Evolutionary conservation across 1,140 invertebrate genomes (phyloP), one percentile per base, ranked within the genome.

Genomic region (Plutomurus gul): DNA sequence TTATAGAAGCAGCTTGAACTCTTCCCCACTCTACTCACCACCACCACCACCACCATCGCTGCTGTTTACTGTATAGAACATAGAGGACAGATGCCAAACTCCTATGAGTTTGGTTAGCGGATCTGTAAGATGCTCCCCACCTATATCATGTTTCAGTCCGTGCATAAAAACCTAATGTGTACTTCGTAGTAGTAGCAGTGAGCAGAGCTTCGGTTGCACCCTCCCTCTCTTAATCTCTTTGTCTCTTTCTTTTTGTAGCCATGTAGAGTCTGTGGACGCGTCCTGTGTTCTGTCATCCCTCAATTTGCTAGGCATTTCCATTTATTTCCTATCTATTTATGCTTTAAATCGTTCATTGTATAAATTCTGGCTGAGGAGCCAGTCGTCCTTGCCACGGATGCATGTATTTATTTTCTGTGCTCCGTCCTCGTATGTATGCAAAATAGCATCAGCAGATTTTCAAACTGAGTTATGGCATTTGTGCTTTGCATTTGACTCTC

Each of bases 271-370:
- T 51, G 7, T 2, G 13, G 25, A 51, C 47, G 20, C 47, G 13
- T n/a, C 18, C 47, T 51, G 47, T 22, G 47, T 51, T 22, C 47
- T 51, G 47, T 51, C 47, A 51, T 51, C 47, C 47, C 47, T 51
- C 47, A 51, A 51, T 51, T 51, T 51, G 47, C 47, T 51, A n/a
- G n/a, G n/a, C n/a, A 51, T 51, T 51, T 51, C 47, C 47, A 51
- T 51, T 51, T 51, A 51, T 51, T 51, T 51, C 47, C 8, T 22
- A 51, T 51, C 18, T 22, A 51, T 22, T 13, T 51, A 22, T 7
- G 25, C 47, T 25, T 51, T 51, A 18, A 13, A n/a, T n/a, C n/a
- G n/a, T n/a, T n/a, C n/a, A n/a, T 22, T 51, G 16, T 51, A 18
- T 51, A 18, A 39, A 22, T 22, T 51, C 11, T 20, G 20, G 8